Base-by-base conservation (phyloP, 2,888 invertebrate species). In the Camptogramma bilineatum region DNA sequence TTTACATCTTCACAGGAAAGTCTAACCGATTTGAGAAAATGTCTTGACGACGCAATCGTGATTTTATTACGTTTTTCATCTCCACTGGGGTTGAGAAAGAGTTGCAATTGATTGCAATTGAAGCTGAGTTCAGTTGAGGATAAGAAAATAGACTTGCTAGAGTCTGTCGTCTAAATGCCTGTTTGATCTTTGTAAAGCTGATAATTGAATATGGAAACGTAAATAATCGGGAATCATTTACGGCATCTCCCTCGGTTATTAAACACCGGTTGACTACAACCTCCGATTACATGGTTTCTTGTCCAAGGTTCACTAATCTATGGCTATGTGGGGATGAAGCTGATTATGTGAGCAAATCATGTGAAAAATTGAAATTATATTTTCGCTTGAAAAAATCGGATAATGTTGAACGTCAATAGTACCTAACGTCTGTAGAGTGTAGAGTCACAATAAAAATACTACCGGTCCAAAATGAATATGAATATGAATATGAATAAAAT, bases 261-360 rank as follows among this genome's bases (percentile, higher is more conserved):
- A 54, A 61, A 48, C 44, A 51, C 19, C 4, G 31, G 51, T 34
- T 16, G 18, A 7, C 7, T 18, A 19, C 31, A 55, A 31, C 28
- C 39, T 39, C 18, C n/a, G 31, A 4, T 18, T 24, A 17, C 5
- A 21, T 10, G 39, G 51, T 28, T 24, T 21, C 28, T 31, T 44
- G 16, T 56, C 31, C 50, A 62, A 51, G 62, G 44, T 51, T 48
- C 10, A 28, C 17, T 28, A 54, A 54, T 54, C 21, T n/a, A 48
- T 52, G 28, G 18, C 24, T 24, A 7, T 48, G 13, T 39, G 4
- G 47, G 47, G 48, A 54, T 50, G 54, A 28, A 54, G 16, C 34
- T 47, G 16, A 21, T 42, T 47, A 61, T 10, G 28, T 24, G 42
- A 61, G 50, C 9, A 53, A 53, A 18, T 48, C 39, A 60, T 53